A percentile compares a stretch with the other conserved stretches of the same genome.
Evolutionary conservation across 2,797 vertebrate species (phyloP).

Genomic region (Peromyscus aztecus): DNA sequence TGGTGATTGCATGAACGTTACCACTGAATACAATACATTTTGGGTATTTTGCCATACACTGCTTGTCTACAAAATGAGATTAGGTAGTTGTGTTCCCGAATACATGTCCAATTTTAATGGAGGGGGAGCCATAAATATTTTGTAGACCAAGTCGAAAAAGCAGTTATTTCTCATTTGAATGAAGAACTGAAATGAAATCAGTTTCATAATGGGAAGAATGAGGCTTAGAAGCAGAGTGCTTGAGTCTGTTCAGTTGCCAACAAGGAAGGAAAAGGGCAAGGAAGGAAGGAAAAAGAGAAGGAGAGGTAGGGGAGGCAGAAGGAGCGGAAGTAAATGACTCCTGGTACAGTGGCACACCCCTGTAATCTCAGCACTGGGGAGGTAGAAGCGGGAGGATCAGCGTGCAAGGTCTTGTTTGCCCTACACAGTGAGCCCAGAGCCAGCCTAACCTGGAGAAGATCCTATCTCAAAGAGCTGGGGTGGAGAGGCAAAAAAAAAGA

Average conservation of each 20-base stretch:
- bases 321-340: neutral
- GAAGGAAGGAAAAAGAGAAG: no score
- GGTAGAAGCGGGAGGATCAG: neutral
- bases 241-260: neutral
- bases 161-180: conserved; percentile 34
- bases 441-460: neutral
- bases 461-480: neutral
- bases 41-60: neutral
- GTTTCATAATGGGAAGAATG: neutral
- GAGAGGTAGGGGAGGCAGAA: neutral
- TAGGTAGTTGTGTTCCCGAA: conserved; percentile 3
- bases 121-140: neutral
- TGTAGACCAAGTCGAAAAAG: conserved; percentile 46
- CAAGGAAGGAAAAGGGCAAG: neutral
- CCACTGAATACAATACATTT: neutral
- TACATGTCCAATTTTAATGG: conserved; percentile 40
- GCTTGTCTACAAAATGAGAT: conserved; percentile 23
- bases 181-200: conserved; percentile 44
- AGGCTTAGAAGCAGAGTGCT: neutral
- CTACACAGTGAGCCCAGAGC: neutral
- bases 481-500: neutral
- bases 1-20: neutral
- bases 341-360: neutral
- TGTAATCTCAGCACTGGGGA: neutral
- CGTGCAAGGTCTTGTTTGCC: neutral